A percentile compares a stretch with the other conserved stretches of the same genome.
Evolutionary conservation across 2,888 invertebrate genomes (phyloP).

Genomic region (Thereva unica): DNA sequence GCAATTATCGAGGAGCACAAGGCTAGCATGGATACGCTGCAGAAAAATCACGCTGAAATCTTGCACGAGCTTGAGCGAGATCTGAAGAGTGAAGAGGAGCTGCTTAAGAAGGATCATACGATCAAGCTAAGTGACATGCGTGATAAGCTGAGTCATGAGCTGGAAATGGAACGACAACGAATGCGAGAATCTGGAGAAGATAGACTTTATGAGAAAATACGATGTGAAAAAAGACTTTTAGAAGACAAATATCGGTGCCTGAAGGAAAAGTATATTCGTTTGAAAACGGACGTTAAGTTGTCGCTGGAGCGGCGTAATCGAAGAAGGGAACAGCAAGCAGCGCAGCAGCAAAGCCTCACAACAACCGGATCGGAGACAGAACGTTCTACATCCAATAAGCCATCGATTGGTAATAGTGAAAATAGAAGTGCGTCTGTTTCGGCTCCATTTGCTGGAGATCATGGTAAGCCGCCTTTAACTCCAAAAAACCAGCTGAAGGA

Average conservation of each 20-base stretch:
- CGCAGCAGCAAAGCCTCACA: constrained; percentile 41
- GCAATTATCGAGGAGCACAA: constrained; percentile 62
- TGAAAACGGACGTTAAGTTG: constrained; percentile 79
- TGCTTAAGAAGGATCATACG: constrained; percentile 70
- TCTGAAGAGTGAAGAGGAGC: constrained; percentile 65
- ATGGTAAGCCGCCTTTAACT: constrained; percentile 39
- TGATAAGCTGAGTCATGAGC: constrained; percentile 64
- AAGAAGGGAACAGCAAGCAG: constrained; percentile 63
- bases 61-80: constrained; percentile 56
- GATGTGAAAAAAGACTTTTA: constrained; percentile 71
- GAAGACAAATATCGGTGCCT: constrained; percentile 79
- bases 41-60: constrained; percentile 55
- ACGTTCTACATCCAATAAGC: constrained; percentile 73
- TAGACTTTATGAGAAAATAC: constrained; percentile 65
- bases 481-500: constrained; percentile 30
- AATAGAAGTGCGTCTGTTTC: constrained; percentile 52
- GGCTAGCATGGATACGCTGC: constrained; percentile 53
- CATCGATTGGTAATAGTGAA: constrained; percentile 60
- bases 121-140: constrained; percentile 68
- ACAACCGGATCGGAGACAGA: constrained; percentile 80
- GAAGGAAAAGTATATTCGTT: constrained; percentile 78
- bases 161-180: constrained; percentile 60
- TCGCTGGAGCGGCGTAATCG: constrained; percentile 76
- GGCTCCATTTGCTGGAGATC: constrained; percentile 46
- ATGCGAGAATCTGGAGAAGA: constrained; percentile 58